Conservation (phyloP, 2,888 invertebrate species). For the Leptodirus hochenwartii region DNA sequence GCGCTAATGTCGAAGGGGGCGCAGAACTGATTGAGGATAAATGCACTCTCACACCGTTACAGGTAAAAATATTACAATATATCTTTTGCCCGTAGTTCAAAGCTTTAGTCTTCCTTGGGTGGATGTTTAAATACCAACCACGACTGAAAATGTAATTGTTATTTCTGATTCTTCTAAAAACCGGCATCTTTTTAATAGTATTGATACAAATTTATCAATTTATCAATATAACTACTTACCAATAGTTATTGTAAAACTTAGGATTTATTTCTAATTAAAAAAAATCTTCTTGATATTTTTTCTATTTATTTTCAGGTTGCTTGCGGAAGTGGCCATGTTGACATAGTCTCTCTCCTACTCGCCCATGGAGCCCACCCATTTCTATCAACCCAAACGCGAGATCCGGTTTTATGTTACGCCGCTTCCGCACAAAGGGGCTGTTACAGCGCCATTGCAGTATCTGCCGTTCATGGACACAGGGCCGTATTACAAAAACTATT, state of each 20-base stretch:
- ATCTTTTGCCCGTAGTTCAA: too few relatives aligned
- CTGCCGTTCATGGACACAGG: conserved; percentile 75
- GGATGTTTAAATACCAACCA: too few relatives aligned
- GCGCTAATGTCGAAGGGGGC: conserved; percentile 74
- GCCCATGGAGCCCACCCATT: conserved; percentile 80
- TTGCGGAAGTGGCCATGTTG: conserved; percentile 61
- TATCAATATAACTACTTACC: too few relatives aligned
- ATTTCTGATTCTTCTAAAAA: too few relatives aligned
- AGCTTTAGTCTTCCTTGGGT: too few relatives aligned
- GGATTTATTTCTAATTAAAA: too few relatives aligned
- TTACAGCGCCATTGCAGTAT: conserved; percentile 76
- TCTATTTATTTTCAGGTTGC: conserved; percentile 36
- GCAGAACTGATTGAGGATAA: conserved; percentile 67
- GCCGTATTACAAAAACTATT: conserved; percentile 57
- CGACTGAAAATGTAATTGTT: too few relatives aligned
- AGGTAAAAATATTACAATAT: conserved; percentile 37
- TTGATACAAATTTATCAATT: too few relatives aligned
- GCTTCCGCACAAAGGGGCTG: conserved; percentile 74
- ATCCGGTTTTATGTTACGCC: conserved; percentile 61
- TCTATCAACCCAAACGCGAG: conserved; percentile 65
- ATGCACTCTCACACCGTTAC: conserved; percentile 73
- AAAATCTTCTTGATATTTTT: too few relatives aligned
- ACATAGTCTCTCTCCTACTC: conserved; percentile 60
- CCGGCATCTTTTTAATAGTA: too few relatives aligned
- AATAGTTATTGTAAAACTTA: too few relatives aligned